phyloP scores from a whole-genome alignment of 1,140 invertebrate genomes.

The Brachionus manjavacas region DNA sequence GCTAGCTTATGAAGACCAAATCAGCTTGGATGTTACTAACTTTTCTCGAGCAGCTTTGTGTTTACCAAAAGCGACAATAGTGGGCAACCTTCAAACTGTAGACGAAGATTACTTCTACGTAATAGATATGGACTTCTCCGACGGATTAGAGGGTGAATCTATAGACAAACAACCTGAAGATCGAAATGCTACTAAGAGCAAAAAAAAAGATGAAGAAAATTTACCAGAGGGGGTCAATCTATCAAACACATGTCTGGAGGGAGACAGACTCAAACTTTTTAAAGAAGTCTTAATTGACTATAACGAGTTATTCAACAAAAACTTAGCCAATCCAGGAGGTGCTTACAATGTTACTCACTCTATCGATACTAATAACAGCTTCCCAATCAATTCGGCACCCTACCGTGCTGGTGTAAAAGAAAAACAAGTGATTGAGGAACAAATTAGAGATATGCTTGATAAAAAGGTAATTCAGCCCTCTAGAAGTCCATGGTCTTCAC shows the following conservation, averaged over 20 bases:
- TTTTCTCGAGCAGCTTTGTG: no score
- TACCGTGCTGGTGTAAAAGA: not conserved
- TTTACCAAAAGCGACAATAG: no score
- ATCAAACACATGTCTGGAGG: no score
- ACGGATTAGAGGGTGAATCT: not conserved
- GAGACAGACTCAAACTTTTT: not conserved
- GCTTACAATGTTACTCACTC: not conserved
- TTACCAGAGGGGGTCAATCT: no score
- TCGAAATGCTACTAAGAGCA: no score
- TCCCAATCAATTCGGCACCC: not conserved
- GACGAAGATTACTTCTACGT: no score
- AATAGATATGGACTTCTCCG: no score
- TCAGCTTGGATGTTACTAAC: not conserved
- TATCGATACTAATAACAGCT: not conserved
- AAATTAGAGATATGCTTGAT: conserved; percentile 31
- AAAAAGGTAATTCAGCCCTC: conserved; percentile 7
- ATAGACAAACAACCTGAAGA: not conserved
- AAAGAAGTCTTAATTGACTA: not conserved
- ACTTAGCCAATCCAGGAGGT: not conserved
- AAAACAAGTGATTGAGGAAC: not conserved
- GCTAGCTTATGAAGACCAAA: not conserved
- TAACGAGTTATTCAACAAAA: not conserved
- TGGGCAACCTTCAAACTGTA: no score
- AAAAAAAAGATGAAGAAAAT: no score
- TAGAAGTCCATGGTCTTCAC: not conserved